Conservation (phyloP, 2,113 vertebrate species). For the Sorex fumeus region DNA sequence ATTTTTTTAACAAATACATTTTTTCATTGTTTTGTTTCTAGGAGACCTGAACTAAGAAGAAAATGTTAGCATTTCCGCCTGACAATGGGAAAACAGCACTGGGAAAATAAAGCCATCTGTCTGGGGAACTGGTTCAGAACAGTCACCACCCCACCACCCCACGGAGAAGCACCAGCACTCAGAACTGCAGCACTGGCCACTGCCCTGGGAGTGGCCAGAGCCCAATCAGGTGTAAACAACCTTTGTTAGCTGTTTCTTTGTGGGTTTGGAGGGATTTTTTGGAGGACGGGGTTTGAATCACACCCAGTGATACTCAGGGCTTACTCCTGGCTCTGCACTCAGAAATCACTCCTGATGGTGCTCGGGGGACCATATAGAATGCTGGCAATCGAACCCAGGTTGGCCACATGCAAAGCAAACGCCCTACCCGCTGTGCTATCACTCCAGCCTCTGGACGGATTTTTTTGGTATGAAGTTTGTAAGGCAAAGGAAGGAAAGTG, state of each 20-base stretch:
- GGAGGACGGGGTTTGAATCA: too few species aligned
- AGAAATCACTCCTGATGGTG: too few species aligned
- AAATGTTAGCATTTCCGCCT: conserved; percentile 47
- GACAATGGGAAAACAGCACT: neutral
- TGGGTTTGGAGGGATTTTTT: neutral
- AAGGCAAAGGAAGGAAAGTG: conserved; percentile 66
- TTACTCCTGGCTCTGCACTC: too few species aligned
- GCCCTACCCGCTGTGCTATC: too few species aligned
- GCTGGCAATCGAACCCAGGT: too few species aligned
- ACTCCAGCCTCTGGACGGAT: too few species aligned
- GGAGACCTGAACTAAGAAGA: conserved; percentile 45
- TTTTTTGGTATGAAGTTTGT: neutral
- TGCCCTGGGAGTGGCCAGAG: neutral
- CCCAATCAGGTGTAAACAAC: conserved; percentile 10
- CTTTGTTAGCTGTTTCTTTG: neutral
- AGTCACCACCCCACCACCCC: neutral
- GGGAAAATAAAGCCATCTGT: conserved; percentile 50
- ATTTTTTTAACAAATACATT: neutral
- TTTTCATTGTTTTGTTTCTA: conserved; percentile 57
- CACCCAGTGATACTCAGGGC: too few species aligned
- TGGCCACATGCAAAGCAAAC: too few species aligned
- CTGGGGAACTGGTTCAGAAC: neutral
- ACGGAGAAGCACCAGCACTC: neutral
- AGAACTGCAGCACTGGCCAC: neutral
- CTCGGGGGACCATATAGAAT: too few species aligned